phyloP scores from a whole-genome alignment of 2,797 vertebrate genomes.

The Sebastes flavidus region DNA sequence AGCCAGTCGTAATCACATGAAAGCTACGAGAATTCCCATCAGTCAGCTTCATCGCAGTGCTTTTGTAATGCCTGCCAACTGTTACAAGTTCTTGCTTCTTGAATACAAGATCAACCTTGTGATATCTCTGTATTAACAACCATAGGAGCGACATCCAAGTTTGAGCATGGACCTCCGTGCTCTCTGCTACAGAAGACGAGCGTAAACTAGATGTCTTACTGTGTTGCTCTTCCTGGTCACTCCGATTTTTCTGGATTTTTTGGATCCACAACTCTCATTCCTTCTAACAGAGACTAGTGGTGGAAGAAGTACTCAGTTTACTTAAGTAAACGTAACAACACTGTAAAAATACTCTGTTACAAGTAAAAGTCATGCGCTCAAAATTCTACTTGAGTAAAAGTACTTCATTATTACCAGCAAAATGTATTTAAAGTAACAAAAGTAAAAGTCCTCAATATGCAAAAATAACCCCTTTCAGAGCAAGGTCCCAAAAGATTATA shows the following conservation, averaged over 20 bases:
- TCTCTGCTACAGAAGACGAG: background rate
- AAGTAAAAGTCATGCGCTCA: no score
- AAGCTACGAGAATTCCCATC: conserved; percentile 28
- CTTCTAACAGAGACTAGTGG: background rate
- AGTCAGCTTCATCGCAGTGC: background rate
- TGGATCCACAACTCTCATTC: background rate
- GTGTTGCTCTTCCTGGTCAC: background rate
- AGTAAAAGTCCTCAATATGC: no score
- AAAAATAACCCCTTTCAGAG: no score
- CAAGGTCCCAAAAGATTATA: no score
- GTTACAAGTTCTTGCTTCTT: conserved; percentile 26
- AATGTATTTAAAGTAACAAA: no score
- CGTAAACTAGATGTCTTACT: background rate
- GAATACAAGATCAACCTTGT: conserved; percentile 12
- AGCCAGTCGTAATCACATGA: conserved; percentile 27
- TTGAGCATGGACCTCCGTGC: background rate
- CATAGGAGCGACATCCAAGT: background rate
- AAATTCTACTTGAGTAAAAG: no score
- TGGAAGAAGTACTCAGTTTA: no score
- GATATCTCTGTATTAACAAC: conserved; percentile 11
- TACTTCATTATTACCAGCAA: no score
- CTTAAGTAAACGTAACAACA: no score
- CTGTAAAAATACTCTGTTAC: no score
- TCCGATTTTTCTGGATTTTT: background rate
- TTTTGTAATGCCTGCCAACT: conserved; percentile 40